Conservation (phyloP, 2,113 vertebrate genomes). For the Caretta caretta region DNA sequence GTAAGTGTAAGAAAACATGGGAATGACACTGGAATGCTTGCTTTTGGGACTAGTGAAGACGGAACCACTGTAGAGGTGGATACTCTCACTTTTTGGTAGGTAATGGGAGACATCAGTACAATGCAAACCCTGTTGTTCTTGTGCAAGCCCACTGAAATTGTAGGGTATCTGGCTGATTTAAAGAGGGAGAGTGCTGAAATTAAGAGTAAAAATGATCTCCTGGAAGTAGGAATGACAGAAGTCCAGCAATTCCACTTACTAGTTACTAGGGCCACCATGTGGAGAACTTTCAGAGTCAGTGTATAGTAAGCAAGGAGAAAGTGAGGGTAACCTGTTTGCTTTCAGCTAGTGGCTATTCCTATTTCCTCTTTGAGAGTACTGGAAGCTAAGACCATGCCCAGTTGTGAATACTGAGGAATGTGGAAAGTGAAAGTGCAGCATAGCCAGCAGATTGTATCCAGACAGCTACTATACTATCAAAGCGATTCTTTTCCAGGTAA, state of each 20-base stretch:
- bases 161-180: neutral
- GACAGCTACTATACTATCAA: neutral
- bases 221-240: neutral
- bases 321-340: neutral
- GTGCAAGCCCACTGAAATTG: neutral
- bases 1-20: neutral
- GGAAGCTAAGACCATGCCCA: neutral
- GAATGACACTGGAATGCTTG: neutral
- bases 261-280: neutral
- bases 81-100: neutral
- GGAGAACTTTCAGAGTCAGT: neutral
- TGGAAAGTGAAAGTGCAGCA: neutral
- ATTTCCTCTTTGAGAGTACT: neutral
- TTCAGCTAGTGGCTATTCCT: neutral
- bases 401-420: fast-evolving
- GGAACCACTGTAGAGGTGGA: neutral
- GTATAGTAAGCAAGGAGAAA: neutral
- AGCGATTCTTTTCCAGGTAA: neutral
- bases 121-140: neutral
- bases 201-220: neutral
- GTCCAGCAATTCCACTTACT: neutral
- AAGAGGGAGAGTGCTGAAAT: neutral
- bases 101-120: neutral
- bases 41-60: neutral
- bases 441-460: neutral